Evolutionary conservation across 1,140 invertebrate genomes (phyloP), one percentile per base, ranked within the genome.

Genomic region (Stenopsyche tienmushanensis): DNA sequence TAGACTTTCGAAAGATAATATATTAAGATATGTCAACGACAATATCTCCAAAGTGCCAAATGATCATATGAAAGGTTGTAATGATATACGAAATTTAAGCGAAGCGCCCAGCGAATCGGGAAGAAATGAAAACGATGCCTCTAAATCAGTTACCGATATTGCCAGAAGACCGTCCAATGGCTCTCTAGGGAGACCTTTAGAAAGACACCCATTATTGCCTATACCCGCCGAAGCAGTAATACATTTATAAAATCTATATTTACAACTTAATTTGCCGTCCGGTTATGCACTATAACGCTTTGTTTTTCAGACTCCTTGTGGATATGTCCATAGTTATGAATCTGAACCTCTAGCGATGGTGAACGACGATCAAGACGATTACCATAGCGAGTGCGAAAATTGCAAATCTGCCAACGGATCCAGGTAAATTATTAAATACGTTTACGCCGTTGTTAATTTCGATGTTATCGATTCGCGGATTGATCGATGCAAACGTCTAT

Each of bases 331-430:
- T 71, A 80, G 78, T 54, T 81, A 81, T 71, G 72, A 74, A 63
- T 73, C 73, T 44, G 70, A 70, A 26, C 69, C 65, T 7, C 54
- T 67, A 42, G 50, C 54, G 18, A 71, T 78, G 58, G 73, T 78
- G 34, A 81, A 81, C 50, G 77, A 76, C 20, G 81, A 87, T 49
- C 81, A 83, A 17, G 88, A 90, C 71, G 89, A 90, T 76, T 90
- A 90, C 73, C 82, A 89, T 42, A 90, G 87, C 74, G 90, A 92
- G 75, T 92, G 90, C 76, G 89, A 91, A 76, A 92, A 92, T 78
- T 92, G 90, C 77, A 90, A 91, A 75, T 86, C 85, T 53, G 85
- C 85, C 13, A 85, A 83, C 63, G 86, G 86, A 62, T 86, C 87
- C 60, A 76, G 77, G 79, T 78, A 47, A 47, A 47, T 47, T 15